A percentile compares a stretch with the other conserved stretches of the same genome.
Conservation (phyloP, 2,888 invertebrate species). For the Tortricodes alternella region DNA sequence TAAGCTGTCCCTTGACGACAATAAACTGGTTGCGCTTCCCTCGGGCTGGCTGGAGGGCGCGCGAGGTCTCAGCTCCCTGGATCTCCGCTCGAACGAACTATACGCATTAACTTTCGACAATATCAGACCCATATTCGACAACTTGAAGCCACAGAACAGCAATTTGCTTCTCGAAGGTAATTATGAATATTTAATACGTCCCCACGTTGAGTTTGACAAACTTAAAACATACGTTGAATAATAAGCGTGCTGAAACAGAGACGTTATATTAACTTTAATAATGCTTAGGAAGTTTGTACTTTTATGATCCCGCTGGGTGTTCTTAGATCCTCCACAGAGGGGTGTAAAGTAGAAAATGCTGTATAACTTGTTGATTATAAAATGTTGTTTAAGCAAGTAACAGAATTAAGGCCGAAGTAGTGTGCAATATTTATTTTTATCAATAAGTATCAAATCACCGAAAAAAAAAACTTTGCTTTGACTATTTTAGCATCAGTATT, state of each 20-base stretch:
- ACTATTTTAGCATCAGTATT: too few relatives aligned
- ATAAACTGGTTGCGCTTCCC: conserved; percentile 87
- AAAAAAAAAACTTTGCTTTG: too few relatives aligned
- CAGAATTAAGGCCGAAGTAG: too few relatives aligned
- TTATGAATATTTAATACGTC: conserved; percentile 65
- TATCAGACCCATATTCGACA: conserved; percentile 89
- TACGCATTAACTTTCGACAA: conserved; percentile 90
- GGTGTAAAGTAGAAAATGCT: conserved; percentile 46
- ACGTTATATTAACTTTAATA: conserved; percentile 65
- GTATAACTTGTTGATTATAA: conserved; percentile 45
- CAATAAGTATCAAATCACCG: too few relatives aligned
- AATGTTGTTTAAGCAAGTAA: neutral
- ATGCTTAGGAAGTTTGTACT: conserved; percentile 63
- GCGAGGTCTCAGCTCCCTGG: conserved; percentile 87
- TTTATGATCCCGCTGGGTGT: conserved; percentile 68
- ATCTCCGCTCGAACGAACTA: conserved; percentile 89
- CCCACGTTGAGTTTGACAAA: conserved; percentile 57
- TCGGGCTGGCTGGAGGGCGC: conserved; percentile 89
- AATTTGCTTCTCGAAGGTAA: conserved; percentile 90
- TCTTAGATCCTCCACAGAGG: conserved; percentile 48
- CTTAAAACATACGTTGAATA: conserved; percentile 72
- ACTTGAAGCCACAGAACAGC: conserved; percentile 88
- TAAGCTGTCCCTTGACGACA: conserved; percentile 88
- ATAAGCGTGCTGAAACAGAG: conserved; percentile 65
- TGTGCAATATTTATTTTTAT: too few relatives aligned